Percentiles rank a stretch among this genome's conserved stretches.
These are phyloP conservation scores for Piaya cayana DNA, from an alignment of 2,113 vertebrate species.

Conservation along the genomic window DNA sequence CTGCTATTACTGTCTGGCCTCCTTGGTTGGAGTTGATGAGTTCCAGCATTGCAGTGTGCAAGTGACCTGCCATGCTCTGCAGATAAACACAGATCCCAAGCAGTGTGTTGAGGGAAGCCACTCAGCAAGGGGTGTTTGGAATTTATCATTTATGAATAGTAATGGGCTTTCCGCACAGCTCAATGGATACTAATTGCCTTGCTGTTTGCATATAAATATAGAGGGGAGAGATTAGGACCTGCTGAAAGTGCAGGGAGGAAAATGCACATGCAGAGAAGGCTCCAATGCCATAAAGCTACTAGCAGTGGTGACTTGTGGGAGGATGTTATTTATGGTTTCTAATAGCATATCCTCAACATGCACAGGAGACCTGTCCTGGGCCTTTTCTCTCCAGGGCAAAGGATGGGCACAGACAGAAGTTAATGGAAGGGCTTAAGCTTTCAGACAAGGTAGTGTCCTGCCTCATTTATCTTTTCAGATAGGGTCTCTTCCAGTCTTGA, in stretches of 20 bases:
- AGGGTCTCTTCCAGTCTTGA: neutral
- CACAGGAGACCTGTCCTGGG: neutral
- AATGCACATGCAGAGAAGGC: neutral
- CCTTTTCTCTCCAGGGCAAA: neutral
- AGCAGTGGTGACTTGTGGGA: neutral
- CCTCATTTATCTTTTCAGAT: neutral
- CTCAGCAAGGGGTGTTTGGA: slow-evolving; percentile 16
- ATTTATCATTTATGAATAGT: slow-evolving; percentile 53
- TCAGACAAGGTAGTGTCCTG: neutral
- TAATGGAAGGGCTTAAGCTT: neutral
- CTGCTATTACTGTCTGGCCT: neutral
- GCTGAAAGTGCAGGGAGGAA: neutral
- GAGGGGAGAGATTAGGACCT: slow-evolving; percentile 13
- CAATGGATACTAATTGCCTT: slow-evolving; percentile 1
- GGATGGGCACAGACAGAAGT: neutral
- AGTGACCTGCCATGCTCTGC: slow-evolving; percentile 17
- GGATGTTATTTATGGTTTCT: neutral
- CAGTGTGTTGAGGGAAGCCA: neutral
- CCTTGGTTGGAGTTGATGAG: slow-evolving; percentile 3
- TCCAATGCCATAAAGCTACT: neutral
- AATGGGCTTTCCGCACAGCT: slow-evolving; percentile 9
- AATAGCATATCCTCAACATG: neutral
- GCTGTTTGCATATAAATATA: slow-evolving; percentile 31
- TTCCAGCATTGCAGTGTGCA: neutral
- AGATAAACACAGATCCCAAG: slow-evolving; percentile 43